Conservation (phyloP, 2,113 vertebrate genomes). For the Climacteris rufus region DNA sequence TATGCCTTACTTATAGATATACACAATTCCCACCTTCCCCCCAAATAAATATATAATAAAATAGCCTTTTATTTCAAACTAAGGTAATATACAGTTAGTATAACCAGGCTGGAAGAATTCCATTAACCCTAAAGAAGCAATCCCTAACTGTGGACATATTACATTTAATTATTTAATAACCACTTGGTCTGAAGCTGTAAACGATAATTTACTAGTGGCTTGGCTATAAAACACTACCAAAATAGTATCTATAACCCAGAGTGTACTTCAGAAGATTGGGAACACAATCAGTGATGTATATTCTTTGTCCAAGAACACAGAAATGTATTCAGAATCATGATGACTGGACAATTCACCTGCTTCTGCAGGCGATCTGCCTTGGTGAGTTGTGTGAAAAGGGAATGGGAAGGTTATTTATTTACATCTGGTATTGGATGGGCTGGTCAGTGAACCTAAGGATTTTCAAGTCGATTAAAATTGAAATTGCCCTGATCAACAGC, state of each 20-base stretch:
- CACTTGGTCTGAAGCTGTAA: constrained; percentile 23
- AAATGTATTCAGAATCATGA: background rate
- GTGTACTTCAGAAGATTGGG: background rate
- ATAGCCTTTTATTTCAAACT: constrained; percentile 50
- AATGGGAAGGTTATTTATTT: background rate
- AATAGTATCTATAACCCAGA: background rate
- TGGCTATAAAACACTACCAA: constrained; percentile 21
- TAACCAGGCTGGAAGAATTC: constrained; percentile 16
- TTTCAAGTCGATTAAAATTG: background rate
- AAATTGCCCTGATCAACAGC: constrained; percentile 49
- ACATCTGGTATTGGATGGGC: background rate
- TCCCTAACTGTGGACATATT: background rate
- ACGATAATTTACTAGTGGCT: background rate
- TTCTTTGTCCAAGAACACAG: background rate
- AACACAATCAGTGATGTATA: background rate
- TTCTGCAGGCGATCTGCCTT: background rate
- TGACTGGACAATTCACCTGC: background rate
- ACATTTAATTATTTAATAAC: background rate
- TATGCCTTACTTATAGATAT: background rate
- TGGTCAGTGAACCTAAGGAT: background rate
- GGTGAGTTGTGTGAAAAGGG: background rate
- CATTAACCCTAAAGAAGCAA: constrained; percentile 31
- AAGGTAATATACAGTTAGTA: constrained; percentile 39
- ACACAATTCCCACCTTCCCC: constrained; percentile 1
- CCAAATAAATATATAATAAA: constrained; percentile 54